Base-by-base conservation (phyloP, 1,140 invertebrate species). In the Delia radicum region DNA sequence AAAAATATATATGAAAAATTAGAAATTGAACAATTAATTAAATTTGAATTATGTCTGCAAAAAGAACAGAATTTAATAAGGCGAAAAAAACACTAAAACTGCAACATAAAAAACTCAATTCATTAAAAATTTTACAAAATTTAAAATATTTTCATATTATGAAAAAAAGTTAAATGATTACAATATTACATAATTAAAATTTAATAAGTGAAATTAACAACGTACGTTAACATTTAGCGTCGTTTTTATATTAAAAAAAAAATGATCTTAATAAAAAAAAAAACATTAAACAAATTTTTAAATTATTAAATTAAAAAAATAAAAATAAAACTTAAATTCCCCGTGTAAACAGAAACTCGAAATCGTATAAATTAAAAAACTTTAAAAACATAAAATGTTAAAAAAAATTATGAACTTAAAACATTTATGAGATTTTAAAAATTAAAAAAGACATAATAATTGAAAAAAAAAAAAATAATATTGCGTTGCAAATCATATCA, bases 181-280 rank as follows among this genome's bases (percentile, higher is more conserved):
- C n/a, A n/a, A n/a, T n/a, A n/a, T 65, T 27, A 55, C 0, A 10
- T n/a, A 7, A 67, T 81, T 79, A 72, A 24, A 80, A 77, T n/a
- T n/a, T n/a, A 46, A 77, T 79, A 78, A 80, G 79, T 80, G 78
- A 82, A 77, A 79, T 80, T 83, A 78, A 81, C 81, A 80, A 77
- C 79, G 78, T 78, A 77, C 79, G 75, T 79, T 78, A 79, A 77
- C 79, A 80, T 69, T 69, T 69, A 69, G 21, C 21, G 65, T 69
- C 65, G 65, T 69, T 37, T 69, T 69, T 29, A n/a, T 73, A 80
- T 79, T 37, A 15, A 8, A 78, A 76, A 72, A 77, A 71, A 73
- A 75, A 74, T 73, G 80, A 75, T 77, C 79, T 79, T 74, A 77
- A 75, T 33, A 37, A 69, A 18, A 33, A 33, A 69, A 69, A 69